Conservation (phyloP, 2,888 invertebrate genomes). For the Drosophila pegasa region DNA sequence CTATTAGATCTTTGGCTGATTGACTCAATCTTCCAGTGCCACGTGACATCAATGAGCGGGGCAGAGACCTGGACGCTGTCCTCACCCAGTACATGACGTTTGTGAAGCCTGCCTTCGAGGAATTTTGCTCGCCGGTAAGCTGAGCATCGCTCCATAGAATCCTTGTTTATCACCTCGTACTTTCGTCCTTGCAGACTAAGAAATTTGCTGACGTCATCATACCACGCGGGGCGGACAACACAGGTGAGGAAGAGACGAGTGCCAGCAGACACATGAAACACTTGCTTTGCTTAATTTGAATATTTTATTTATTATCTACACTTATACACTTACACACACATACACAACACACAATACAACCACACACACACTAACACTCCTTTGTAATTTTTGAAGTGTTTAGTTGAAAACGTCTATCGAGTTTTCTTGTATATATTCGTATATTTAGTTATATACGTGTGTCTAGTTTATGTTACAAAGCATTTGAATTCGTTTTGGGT, state of each 20-base stretch:
- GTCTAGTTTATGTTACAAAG: constrained; percentile 33
- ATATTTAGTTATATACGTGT: constrained; percentile 19
- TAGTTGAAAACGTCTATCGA: constrained; percentile 33
- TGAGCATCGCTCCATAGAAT: not conserved
- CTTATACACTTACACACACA: constrained; percentile 9
- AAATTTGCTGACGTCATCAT: constrained; percentile 99
- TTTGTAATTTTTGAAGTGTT: constrained; percentile 52
- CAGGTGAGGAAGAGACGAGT: constrained; percentile 88
- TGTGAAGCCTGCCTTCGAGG: constrained; percentile 99
- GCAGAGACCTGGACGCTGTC: constrained; percentile 96
- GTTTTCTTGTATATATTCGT: constrained; percentile 25
- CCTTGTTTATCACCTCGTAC: not conserved
- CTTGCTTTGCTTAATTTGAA: constrained; percentile 48
- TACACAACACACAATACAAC: constrained; percentile 4
- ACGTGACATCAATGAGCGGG: constrained; percentile 97
- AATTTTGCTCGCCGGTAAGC: constrained; percentile 97
- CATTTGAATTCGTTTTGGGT: constrained; percentile 28
- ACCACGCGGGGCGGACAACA: constrained; percentile 98
- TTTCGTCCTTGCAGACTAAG: constrained; percentile 92
- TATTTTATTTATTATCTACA: constrained; percentile 29
- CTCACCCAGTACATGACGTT: constrained; percentile 98
- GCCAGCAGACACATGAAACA: constrained; percentile 4
- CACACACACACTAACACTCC: constrained; percentile 12
- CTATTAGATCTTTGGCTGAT: not conserved
- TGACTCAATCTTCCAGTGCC: constrained; percentile 89